phyloP scores from a whole-genome alignment of 2,113 vertebrate genomes.

The Crotalus horridus region DNA sequence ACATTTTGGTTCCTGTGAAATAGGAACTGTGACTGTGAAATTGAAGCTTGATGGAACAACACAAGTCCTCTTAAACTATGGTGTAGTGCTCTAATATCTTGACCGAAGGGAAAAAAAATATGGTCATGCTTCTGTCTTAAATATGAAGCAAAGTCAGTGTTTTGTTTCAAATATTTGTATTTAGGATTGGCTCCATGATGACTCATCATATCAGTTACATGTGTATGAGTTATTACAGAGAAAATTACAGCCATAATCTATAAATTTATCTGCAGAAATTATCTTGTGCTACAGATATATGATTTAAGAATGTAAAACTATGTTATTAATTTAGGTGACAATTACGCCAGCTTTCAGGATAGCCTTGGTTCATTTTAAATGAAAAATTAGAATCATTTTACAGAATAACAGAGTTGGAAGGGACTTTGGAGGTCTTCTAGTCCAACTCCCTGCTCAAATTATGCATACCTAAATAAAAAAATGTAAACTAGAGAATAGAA shows the following conservation, averaged over 20 bases:
- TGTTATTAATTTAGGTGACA: background rate
- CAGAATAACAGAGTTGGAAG: background rate
- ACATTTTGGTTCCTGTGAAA: background rate
- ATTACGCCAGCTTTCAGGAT: background rate
- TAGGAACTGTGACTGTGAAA: background rate
- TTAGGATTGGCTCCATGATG: background rate
- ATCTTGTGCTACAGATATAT: background rate
- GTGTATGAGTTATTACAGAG: background rate
- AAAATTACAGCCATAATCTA: background rate
- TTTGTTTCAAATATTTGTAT: background rate
- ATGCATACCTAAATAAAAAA: background rate
- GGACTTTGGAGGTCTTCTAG: background rate
- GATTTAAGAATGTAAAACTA: background rate
- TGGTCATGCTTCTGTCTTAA: background rate
- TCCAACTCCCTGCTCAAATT: background rate
- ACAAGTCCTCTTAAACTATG: background rate
- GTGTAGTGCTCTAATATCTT: background rate
- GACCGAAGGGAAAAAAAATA: rapidly evolving
- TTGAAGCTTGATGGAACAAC: background rate
- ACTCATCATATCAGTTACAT: background rate
- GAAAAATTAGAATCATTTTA: background rate
- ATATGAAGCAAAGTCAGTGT: background rate
- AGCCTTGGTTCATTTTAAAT: background rate
- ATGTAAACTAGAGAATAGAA: background rate
- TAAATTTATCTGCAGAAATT: background rate